These are phyloP conservation scores for Drosophila heteroneura DNA, from an alignment of 2,888 invertebrate species.

Conservation along the genomic window DNA sequence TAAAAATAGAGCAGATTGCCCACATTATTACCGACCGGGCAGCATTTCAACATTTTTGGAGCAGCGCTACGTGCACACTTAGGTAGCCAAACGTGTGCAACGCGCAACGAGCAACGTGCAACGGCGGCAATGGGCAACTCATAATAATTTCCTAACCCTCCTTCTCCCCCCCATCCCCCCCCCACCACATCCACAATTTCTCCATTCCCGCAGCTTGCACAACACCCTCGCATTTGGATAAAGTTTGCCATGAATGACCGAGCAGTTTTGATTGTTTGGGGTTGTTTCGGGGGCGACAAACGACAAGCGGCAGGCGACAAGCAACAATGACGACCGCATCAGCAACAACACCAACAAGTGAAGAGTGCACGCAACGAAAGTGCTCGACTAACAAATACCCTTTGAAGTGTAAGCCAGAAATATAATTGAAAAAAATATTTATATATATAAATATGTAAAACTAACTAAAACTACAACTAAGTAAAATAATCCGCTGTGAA, in stretches of 20 bases:
- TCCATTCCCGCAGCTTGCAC: not conserved
- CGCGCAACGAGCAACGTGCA: constrained; percentile 22
- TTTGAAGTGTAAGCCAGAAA: not conserved
- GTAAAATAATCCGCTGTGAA: not conserved
- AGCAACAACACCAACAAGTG: constrained; percentile 16
- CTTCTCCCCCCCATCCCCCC: not conserved
- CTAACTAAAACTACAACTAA: not conserved
- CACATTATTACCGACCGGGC: constrained; percentile 67
- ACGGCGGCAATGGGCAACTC: constrained; percentile 40
- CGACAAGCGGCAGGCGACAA: constrained; percentile 40
- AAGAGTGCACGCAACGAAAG: not conserved
- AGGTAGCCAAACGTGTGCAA: constrained; percentile 25
- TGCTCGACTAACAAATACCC: constrained; percentile 18
- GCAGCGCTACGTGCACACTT: constrained; percentile 32
- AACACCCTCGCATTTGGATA: constrained; percentile 49
- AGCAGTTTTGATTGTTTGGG: constrained; percentile 60
- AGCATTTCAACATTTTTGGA: constrained; percentile 33
- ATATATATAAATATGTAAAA: not conserved
- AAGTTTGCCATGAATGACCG: constrained; percentile 80
- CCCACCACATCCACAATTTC: not conserved
- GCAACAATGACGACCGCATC: constrained; percentile 48
- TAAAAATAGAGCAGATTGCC: constrained; percentile 80
- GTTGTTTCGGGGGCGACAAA: constrained; percentile 8
- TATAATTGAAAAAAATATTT: not conserved
- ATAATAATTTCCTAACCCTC: constrained; percentile 56